Conservation (phyloP, 2,797 vertebrate species). For the Chrosomus eos region DNA sequence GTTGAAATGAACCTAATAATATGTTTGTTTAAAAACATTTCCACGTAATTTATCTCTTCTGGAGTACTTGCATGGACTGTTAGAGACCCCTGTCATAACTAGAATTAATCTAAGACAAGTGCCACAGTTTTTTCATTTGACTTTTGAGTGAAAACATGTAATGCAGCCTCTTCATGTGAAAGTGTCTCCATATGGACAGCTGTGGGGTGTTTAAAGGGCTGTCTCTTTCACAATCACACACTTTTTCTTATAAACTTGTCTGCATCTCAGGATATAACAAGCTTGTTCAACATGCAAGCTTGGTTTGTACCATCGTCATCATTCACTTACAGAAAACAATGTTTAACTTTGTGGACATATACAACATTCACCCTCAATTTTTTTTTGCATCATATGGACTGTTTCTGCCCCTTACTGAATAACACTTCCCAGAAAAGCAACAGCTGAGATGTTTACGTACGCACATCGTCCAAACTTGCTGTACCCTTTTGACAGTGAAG, state of each 20-base stretch:
- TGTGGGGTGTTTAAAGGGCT: neutral
- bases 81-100: neutral
- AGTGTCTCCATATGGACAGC: constrained; percentile 33
- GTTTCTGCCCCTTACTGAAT: neutral
- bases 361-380: neutral
- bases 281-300: neutral
- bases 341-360: neutral
- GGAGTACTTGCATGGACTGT: neutral
- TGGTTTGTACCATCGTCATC: neutral
- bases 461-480: constrained; percentile 11
- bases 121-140: neutral
- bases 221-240: neutral
- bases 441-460: neutral
- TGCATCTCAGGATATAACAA: neutral
- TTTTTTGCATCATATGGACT: neutral
- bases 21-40: neutral
- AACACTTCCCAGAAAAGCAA: neutral
- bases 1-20: neutral
- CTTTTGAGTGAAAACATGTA: neutral
- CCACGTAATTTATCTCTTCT: neutral
- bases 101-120: neutral
- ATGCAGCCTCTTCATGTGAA: neutral
- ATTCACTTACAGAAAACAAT: neutral
- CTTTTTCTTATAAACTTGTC: neutral
- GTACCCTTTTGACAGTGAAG: constrained; percentile 11